These are phyloP conservation scores for Hippocampus abdominalis DNA, from an alignment of 2,113 vertebrate species.

Conservation along the genomic window DNA sequence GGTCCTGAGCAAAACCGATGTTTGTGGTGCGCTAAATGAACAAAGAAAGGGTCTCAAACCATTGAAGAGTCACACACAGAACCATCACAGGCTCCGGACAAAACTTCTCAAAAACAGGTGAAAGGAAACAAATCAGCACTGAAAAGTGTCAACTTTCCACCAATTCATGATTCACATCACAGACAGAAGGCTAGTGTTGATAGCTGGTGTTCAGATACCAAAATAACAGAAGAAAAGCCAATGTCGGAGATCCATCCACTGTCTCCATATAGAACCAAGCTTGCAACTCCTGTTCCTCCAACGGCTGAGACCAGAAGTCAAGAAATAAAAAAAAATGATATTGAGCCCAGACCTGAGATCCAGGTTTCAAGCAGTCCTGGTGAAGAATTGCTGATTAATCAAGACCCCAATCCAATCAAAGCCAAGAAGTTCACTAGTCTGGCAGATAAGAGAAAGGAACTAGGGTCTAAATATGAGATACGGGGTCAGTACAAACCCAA, in stretches of 20 bases:
- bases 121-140: not conserved
- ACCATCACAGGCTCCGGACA: not conserved
- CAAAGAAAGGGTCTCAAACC: not conserved
- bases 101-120: not conserved
- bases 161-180: not conserved
- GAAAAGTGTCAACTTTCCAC: conserved; percentile 6
- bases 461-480: not conserved
- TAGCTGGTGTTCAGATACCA: not conserved
- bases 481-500: conserved; percentile 3
- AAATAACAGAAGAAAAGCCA: conserved; percentile 1
- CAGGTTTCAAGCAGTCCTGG: not conserved
- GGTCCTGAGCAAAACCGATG: not conserved
- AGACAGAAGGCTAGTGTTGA: not conserved
- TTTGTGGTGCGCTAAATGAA: not conserved
- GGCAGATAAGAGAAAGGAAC: not conserved
- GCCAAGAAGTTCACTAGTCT: not conserved
- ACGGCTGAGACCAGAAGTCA: not conserved
- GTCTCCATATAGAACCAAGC: conserved; percentile 1
- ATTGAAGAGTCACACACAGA: not conserved
- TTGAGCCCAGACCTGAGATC: not conserved
- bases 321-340: not conserved
- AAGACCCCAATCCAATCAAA: not conserved
- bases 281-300: not conserved
- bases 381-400: not conserved
- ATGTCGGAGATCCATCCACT: not conserved